These are phyloP conservation scores for Channa maculata DNA, from an alignment of 2,113 vertebrate genomes.

Conservation along the genomic window DNA sequence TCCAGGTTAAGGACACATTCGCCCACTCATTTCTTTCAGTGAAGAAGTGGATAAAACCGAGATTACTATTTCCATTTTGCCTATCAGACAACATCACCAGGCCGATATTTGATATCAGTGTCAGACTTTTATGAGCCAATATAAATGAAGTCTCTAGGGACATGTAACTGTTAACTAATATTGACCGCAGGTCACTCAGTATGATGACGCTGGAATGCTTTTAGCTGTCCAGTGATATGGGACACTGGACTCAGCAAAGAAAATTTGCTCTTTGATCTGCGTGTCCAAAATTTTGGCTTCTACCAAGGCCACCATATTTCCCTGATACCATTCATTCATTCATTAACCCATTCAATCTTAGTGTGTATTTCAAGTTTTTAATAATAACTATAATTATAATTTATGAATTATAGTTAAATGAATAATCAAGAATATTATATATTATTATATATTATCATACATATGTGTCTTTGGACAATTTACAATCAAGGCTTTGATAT, in stretches of 20 bases:
- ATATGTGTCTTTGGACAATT: too few species aligned
- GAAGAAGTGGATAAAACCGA: neutral
- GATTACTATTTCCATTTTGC: too few species aligned
- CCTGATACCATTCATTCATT: too few species aligned
- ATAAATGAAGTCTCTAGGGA: neutral
- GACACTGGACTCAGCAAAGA: neutral
- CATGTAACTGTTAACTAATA: neutral
- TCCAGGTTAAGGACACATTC: conserved; percentile 8
- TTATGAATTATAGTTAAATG: too few species aligned
- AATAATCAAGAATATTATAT: too few species aligned
- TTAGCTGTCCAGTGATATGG: neutral
- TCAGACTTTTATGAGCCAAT: neutral
- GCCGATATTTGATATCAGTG: neutral
- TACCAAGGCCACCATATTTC: neutral
- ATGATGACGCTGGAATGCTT: neutral
- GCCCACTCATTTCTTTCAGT: neutral
- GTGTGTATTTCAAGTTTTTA: too few species aligned
- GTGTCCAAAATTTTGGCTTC: neutral
- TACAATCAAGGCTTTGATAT: too few species aligned
- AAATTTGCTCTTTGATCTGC: neutral
- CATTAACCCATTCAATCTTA: too few species aligned
- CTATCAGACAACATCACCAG: neutral
- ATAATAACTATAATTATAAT: too few species aligned
- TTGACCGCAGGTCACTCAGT: neutral
- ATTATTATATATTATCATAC: too few species aligned